Evolutionary conservation across 2,888 invertebrate genomes (phyloP).

Genomic region (Cabera pusaria): DNA sequence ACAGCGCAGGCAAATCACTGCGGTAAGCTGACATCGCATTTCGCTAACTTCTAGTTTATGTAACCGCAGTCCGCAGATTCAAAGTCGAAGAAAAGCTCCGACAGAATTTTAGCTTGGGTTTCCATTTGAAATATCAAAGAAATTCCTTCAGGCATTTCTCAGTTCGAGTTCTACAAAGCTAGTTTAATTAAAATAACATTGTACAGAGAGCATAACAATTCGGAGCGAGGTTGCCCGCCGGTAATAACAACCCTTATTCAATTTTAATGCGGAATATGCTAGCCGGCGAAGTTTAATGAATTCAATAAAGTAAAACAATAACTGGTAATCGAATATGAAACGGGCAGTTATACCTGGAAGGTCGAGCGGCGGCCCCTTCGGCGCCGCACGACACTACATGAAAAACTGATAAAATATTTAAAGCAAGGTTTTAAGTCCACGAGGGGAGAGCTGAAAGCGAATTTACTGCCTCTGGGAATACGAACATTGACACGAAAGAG

Average conservation of each 20-base stretch:
- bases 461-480: slow-evolving; percentile 69
- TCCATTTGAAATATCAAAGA: slow-evolving; percentile 9
- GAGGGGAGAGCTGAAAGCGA: slow-evolving; percentile 60
- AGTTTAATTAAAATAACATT: too few relatives aligned
- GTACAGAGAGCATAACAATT: neutral
- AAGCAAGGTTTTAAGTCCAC: slow-evolving; percentile 62
- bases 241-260: neutral
- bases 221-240: neutral
- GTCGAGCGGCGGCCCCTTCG: slow-evolving; percentile 54
- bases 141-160: slow-evolving; percentile 6
- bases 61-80: slow-evolving; percentile 34
- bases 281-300: slow-evolving; percentile 21
- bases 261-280: slow-evolving; percentile 5
- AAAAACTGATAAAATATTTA: slow-evolving; percentile 80
- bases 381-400: slow-evolving; percentile 73
- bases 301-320: slow-evolving; percentile 27
- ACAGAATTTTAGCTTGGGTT: neutral
- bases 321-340: slow-evolving; percentile 54
- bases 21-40: slow-evolving; percentile 40
- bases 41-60: slow-evolving; percentile 41
- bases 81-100: neutral
- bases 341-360: slow-evolving; percentile 55
- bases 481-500: slow-evolving; percentile 45
- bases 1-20: slow-evolving; percentile 37
- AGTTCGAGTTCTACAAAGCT: neutral